Percentiles rank a stretch among this genome's conserved stretches.
phyloP scores from a whole-genome alignment of 2,113 vertebrate species.

The Emydura subglobosa region DNA sequence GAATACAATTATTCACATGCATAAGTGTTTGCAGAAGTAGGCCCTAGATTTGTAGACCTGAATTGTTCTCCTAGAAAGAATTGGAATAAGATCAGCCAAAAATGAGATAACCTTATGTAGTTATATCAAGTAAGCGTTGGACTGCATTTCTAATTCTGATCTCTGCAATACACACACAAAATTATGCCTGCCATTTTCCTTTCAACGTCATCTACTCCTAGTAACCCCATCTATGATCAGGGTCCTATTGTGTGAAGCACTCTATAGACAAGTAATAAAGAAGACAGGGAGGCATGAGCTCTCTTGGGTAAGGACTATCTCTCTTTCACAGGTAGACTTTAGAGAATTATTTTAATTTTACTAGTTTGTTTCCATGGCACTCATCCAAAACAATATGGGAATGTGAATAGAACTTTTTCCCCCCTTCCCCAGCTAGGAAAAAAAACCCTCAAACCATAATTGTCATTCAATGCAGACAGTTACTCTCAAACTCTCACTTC shows the following conservation, averaged over 20 bases:
- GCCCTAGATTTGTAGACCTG: fast-evolving
- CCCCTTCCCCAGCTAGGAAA: neutral
- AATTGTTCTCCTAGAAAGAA: neutral
- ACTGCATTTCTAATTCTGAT: neutral
- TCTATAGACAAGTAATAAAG: too few species aligned
- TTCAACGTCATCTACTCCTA: neutral
- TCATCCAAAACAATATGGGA: neutral
- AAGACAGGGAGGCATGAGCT: neutral
- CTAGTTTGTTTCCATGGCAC: neutral
- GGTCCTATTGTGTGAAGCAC: neutral
- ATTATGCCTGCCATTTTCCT: neutral
- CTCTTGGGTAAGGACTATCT: neutral
- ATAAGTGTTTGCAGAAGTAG: fast-evolving
- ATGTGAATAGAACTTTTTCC: neutral
- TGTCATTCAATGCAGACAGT: fast-evolving
- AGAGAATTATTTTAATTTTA: neutral
- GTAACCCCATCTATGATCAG: neutral
- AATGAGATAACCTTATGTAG: too few species aligned
- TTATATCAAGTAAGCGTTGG: too few species aligned
- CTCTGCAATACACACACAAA: neutral
- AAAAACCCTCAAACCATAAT: neutral
- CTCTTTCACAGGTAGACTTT: neutral
- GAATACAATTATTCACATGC: fast-evolving
- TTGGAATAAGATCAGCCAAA: neutral
- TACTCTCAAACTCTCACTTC: neutral